Conservation (phyloP, 2,888 invertebrate genomes). For the Pandemis cinnamomeana region DNA sequence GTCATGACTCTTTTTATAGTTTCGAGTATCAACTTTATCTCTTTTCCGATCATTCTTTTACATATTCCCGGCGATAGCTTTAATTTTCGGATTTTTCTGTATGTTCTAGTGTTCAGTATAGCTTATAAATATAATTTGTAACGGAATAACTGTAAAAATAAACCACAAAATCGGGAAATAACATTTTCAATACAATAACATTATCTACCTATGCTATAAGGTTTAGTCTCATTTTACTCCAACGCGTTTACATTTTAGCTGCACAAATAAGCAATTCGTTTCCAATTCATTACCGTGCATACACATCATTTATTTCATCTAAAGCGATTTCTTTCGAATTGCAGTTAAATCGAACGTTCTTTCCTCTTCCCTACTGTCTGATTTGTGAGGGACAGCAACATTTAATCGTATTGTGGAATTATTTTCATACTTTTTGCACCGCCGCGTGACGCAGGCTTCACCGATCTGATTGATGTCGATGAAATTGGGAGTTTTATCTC, state of each 20-base stretch:
- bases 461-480: constrained; percentile 64
- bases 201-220: neutral
- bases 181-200: too few relatives aligned
- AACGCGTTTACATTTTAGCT: constrained; percentile 19
- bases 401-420: neutral
- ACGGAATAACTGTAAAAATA: too few relatives aligned
- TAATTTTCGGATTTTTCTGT: too few relatives aligned
- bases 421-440: constrained; percentile 56
- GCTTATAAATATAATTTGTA: too few relatives aligned
- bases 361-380: neutral
- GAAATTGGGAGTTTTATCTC: constrained; percentile 64
- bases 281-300: constrained; percentile 54
- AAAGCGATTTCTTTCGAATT: neutral
- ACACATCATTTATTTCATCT: constrained; percentile 17
- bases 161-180: too few relatives aligned
- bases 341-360: constrained; percentile 1
- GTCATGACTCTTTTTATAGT: neutral
- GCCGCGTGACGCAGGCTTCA: constrained; percentile 49
- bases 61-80: too few relatives aligned
- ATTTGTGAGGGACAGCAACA: constrained; percentile 19
- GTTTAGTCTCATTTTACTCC: neutral
- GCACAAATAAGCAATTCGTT: constrained; percentile 39
- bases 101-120: too few relatives aligned
- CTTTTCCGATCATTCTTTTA: neutral
- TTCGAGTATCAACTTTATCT: neutral